Evolutionary conservation across 2,113 vertebrate genomes (phyloP).

Genomic region (Rousettus leschenaultii): DNA sequence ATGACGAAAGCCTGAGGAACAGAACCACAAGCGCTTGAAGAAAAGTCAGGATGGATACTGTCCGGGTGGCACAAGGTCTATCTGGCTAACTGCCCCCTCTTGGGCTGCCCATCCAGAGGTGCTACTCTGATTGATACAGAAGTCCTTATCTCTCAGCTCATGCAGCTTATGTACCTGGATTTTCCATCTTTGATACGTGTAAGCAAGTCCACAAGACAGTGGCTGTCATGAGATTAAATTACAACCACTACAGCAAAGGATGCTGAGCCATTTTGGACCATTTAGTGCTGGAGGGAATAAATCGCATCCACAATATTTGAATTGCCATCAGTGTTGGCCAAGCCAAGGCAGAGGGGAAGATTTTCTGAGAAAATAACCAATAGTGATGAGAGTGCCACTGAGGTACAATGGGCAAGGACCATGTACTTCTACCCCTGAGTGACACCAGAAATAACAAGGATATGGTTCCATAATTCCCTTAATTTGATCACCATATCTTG

Average conservation of each 20-base stretch:
- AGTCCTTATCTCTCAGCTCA: neutral
- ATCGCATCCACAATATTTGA: neutral
- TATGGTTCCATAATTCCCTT: neutral
- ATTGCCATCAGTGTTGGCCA: neutral
- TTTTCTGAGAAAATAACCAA: neutral
- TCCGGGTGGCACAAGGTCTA: no score
- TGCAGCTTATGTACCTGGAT: neutral
- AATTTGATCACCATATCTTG: neutral
- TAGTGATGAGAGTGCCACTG: no score
- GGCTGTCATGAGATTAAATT: neutral
- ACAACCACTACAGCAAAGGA: neutral
- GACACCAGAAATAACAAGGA: neutral
- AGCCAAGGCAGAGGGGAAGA: neutral
- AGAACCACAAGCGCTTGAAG: neutral
- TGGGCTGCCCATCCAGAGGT: neutral
- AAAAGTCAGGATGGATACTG: rapidly evolving
- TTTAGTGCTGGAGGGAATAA: neutral
- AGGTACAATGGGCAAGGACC: neutral
- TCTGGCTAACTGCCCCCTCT: no score
- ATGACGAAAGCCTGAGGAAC: slow-evolving; percentile 94
- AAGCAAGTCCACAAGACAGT: neutral
- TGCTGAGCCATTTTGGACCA: neutral
- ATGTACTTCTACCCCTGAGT: neutral
- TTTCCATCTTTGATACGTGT: neutral
- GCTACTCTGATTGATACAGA: neutral